Evolutionary conservation across 2,797 vertebrate genomes (phyloP).

Genomic region (Aphelocoma californica): DNA sequence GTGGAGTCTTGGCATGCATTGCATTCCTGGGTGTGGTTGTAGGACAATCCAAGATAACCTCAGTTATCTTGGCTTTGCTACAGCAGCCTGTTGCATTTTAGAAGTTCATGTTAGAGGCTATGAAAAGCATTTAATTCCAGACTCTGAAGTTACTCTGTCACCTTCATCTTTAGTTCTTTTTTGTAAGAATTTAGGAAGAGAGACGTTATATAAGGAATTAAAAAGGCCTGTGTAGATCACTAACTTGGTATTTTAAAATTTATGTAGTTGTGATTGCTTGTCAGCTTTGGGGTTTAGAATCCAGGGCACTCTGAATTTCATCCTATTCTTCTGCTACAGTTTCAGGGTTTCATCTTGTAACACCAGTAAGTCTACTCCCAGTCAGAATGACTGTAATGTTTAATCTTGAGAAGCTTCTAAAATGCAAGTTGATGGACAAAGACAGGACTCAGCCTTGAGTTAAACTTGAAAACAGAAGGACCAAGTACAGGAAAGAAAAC

Average conservation of each 20-base stretch:
- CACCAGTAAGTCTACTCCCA: neutral
- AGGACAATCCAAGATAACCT: conserved; percentile 30
- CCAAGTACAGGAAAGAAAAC: neutral
- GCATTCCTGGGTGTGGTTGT: conserved; percentile 45
- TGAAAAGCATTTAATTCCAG: neutral
- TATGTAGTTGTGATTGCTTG: neutral
- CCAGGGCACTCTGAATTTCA: neutral
- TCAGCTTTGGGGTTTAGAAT: neutral
- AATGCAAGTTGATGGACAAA: neutral
- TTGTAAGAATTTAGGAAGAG: neutral
- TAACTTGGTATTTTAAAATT: neutral
- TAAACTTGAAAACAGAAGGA: neutral
- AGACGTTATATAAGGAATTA: neutral
- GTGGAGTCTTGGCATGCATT: neutral
- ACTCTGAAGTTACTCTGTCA: neutral
- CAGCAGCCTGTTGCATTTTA: neutral
- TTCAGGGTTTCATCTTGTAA: neutral
- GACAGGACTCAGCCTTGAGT: neutral
- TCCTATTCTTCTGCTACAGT: neutral
- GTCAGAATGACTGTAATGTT: neutral
- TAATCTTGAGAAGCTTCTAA: neutral
- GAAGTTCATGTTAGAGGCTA: neutral
- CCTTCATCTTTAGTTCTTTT: neutral
- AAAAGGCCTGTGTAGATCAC: neutral
- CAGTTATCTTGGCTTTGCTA: conserved; percentile 24